These are phyloP conservation scores for Buteo buteo DNA, from an alignment of 2,113 vertebrate genomes.

Conservation along the genomic window DNA sequence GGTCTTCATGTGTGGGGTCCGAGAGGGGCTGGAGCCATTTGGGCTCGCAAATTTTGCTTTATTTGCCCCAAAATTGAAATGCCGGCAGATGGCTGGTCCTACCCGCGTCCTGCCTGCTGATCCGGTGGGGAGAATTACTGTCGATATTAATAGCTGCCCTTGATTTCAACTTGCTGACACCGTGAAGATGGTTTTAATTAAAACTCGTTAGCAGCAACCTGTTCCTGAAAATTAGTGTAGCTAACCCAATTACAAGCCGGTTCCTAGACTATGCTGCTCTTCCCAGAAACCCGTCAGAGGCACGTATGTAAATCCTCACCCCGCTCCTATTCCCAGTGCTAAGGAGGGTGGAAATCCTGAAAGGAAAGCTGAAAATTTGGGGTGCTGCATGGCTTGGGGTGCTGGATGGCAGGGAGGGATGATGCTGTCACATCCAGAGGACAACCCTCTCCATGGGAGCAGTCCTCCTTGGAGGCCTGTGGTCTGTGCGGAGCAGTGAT, in stretches of 20 bases:
- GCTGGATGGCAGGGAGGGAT: background rate
- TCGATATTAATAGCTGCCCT: background rate
- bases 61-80: background rate
- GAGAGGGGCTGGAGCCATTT: background rate
- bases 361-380: background rate
- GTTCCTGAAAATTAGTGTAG: constrained; percentile 1
- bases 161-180: constrained; percentile 48
- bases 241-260: background rate
- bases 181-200: constrained; percentile 54
- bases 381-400: background rate
- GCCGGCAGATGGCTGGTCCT: background rate
- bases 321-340: accelerated
- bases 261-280: background rate
- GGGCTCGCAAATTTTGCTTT: background rate
- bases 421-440: background rate
- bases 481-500: background rate
- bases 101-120: background rate
- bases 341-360: background rate
- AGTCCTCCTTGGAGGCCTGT: background rate
- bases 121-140: background rate
- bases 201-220: constrained; percentile 39
- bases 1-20: accelerated
- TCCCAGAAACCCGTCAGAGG: background rate
- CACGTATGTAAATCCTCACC: background rate
- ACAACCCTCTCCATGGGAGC: accelerated